Conservation (phyloP, 2,113 vertebrate species). For the Neodon shergylaensis region DNA sequence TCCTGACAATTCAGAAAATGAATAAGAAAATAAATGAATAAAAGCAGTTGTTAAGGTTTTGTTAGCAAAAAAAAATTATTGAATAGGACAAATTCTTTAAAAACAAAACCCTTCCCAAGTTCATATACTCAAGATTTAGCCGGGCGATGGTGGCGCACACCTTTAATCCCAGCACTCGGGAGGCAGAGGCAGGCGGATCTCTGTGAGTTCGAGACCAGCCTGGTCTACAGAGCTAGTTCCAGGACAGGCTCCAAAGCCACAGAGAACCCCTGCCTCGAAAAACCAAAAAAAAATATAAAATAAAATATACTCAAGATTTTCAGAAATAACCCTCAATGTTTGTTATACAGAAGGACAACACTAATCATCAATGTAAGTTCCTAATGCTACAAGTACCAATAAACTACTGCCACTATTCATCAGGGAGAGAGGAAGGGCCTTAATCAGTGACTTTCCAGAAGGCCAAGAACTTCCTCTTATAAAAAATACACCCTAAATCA, state of each 20-base stretch:
- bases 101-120: background rate
- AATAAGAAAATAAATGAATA: background rate
- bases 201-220: too few species aligned
- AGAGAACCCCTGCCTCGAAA: too few species aligned
- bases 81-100: background rate
- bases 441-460: background rate
- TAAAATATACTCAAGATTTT: slow-evolving; percentile 33
- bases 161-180: too few species aligned
- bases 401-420: background rate
- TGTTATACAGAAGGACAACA: background rate
- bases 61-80: slow-evolving; percentile 22
- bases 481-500: background rate
- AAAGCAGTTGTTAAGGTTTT: background rate
- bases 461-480: background rate
- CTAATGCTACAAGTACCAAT: background rate
- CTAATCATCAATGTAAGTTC: background rate
- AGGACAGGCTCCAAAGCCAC: too few species aligned
- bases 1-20: background rate
- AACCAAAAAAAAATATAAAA: too few species aligned
- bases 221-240: too few species aligned
- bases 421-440: background rate
- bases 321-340: slow-evolving; percentile 15
- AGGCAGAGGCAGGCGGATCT: too few species aligned
- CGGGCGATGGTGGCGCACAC: too few species aligned
- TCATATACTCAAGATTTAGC: slow-evolving; percentile 11